A percentile compares a stretch with the other conserved stretches of the same genome.
phyloP scores from a whole-genome alignment of 2,888 invertebrate species.

The Lypha dubia region DNA sequence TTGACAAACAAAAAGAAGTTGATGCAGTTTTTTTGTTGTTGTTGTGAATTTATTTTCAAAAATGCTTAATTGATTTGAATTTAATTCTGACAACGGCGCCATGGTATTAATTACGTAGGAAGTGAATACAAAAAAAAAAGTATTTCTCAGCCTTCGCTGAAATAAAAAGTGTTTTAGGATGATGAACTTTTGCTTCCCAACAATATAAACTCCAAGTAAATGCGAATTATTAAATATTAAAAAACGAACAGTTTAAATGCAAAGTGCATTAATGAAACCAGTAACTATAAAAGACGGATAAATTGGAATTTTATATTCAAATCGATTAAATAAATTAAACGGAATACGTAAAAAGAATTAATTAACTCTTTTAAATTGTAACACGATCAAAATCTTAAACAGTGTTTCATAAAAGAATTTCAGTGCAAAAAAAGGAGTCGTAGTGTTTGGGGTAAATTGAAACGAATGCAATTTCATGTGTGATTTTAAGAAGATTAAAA shows the following conservation, averaged over 20 bases:
- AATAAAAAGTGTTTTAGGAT: not conserved
- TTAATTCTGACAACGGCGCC: slow-evolving; percentile 20
- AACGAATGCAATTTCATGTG: no score
- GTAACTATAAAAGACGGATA: slow-evolving; percentile 5
- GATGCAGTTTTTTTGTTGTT: not conserved
- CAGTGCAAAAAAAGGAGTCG: not conserved
- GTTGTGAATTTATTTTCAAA: not conserved
- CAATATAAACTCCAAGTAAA: slow-evolving; percentile 4
- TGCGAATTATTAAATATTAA: not conserved
- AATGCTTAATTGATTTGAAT: slow-evolving; percentile 16
- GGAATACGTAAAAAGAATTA: not conserved
- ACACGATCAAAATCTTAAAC: not conserved
- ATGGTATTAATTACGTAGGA: slow-evolving; percentile 3
- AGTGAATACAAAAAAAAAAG: slow-evolving; percentile 3
- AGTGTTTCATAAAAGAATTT: slow-evolving; percentile 11
- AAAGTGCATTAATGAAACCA: slow-evolving; percentile 9
- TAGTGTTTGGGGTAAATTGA: no score
- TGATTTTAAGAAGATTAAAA: no score
- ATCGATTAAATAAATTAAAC: slow-evolving; percentile 28
- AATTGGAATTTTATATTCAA: not conserved
- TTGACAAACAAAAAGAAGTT: not conserved
- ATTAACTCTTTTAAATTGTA: not conserved
- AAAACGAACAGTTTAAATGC: not conserved
- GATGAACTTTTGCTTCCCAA: slow-evolving; percentile 33
- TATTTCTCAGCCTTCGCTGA: not conserved